phyloP scores from a whole-genome alignment of 2,888 invertebrate species.

The Lithodes maja region DNA sequence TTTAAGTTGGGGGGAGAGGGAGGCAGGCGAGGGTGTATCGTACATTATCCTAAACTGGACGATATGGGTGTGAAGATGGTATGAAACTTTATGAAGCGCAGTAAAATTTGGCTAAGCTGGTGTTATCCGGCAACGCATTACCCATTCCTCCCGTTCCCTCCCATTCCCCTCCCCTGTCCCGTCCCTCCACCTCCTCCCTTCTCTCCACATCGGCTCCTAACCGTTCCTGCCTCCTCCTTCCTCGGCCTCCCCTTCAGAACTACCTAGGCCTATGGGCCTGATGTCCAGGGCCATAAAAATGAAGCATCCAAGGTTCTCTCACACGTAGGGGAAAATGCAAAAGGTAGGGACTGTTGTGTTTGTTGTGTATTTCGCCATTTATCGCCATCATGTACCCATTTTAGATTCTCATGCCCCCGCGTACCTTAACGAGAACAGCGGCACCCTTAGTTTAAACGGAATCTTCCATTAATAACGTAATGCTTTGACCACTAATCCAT shows the following conservation, averaged over 20 bases:
- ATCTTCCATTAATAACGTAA: too few species aligned
- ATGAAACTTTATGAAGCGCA: background rate
- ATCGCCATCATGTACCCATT: background rate
- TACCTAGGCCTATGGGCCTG: conserved; percentile 40
- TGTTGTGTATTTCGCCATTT: background rate
- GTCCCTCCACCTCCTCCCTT: conserved; percentile 23
- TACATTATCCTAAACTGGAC: background rate
- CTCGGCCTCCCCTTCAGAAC: conserved; percentile 24
- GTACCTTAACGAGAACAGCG: too few species aligned
- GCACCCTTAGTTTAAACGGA: too few species aligned
- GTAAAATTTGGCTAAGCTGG: conserved; percentile 5
- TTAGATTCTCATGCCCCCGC: too few species aligned
- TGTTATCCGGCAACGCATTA: conserved; percentile 29
- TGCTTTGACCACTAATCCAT: too few species aligned
- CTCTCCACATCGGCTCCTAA: background rate
- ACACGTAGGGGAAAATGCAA: background rate
- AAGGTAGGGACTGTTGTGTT: background rate
- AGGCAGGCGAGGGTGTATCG: background rate
- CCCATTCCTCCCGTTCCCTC: conserved; percentile 25
- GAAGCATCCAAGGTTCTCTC: background rate
- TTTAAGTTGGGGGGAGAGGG: background rate
- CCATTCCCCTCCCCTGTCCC: background rate
- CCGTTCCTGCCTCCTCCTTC: conserved; percentile 17
- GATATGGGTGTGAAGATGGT: background rate
- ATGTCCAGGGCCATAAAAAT: conserved; percentile 24